Evolutionary conservation across 2,888 invertebrate species (phyloP).

Genomic region (Dasypolia templi): DNA sequence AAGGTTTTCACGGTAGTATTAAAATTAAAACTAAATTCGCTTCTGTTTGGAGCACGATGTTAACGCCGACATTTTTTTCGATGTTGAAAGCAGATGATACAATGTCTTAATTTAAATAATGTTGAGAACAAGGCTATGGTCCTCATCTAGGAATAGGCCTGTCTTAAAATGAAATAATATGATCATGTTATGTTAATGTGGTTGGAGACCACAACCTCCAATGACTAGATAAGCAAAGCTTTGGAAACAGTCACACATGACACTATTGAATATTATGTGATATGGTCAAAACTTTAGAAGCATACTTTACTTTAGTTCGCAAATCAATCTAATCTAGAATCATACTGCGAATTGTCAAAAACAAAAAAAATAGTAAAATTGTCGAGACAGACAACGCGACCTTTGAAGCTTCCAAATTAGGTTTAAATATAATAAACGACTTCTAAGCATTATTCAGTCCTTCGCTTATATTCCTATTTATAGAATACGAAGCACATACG

Average conservation of each 20-base stretch:
- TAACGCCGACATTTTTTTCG: constrained; percentile 46
- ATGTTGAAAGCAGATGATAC: constrained; percentile 48
- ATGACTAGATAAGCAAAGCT: neutral
- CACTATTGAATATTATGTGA: too few species aligned
- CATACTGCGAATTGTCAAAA: neutral
- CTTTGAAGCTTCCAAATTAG: constrained; percentile 18
- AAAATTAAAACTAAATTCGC: constrained; percentile 48
- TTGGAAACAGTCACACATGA: too few species aligned
- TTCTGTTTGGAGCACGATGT: constrained; percentile 24
- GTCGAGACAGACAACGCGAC: constrained; percentile 2
- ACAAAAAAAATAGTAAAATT: neutral
- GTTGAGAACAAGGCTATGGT: constrained; percentile 41
- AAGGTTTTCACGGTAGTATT: constrained; percentile 45
- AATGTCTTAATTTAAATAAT: constrained; percentile 42
- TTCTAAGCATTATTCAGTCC: constrained; percentile 42
- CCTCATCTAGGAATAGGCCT: constrained; percentile 33
- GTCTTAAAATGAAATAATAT: neutral
- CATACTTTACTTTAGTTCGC: too few species aligned
- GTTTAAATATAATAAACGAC: constrained; percentile 34
- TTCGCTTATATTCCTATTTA: constrained; percentile 53
- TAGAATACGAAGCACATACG: constrained; percentile 63
- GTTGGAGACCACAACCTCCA: neutral
- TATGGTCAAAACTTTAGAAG: too few species aligned
- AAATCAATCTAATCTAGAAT: neutral
- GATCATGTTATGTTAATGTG: neutral